Evolutionary conservation across 2,113 vertebrate genomes (phyloP), one percentile per base, ranked within the genome.

Genomic region (Galeopterus variegatus): DNA sequence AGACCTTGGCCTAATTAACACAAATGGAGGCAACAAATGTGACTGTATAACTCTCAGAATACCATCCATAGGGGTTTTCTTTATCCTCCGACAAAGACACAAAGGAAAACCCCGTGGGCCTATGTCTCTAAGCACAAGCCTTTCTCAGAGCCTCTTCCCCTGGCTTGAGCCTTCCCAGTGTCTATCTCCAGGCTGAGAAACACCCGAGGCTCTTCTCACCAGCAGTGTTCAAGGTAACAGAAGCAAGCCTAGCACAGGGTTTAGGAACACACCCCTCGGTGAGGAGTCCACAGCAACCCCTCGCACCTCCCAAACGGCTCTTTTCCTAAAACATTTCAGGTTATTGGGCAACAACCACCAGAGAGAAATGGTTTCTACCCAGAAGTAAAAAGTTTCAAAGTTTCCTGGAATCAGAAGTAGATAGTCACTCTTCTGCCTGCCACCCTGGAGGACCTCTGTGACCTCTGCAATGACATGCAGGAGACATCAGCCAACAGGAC

Each of bases 131-230:
- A 28, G 82, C 60, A 36, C 33, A 28, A 60, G 19, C 70, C 48
- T 60, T 54, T 21, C 60, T 17, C 12, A 14, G 28, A 41, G 50
- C 21, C 54, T 50, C 73, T 18, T 13, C 17, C 52, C 13, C 12
- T 19, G 17, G 67, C 48, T 83, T 2, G 7, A 67, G 52, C 0
- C 17, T 28, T 48, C 8, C 8, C 0, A 6, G 6, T 0, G 0
- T 31, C n/a, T 5, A 7, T 0, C 10, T 60, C 6, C 70, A 65
- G 81, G 70, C 65, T 14, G 24, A 64, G 60, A 12, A 56, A 69
- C 13, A 23, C 33, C 88, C 7, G 56, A 6, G 50, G 21, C 24
- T 54, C 75, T n/a, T 54, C 89, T 84, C 14, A 19, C 12, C 5
- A 1, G 21, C 31, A 3, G 0, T 1, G 4, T 54, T 48, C 64